Conservation (phyloP, 2,113 vertebrate genomes). For the Acrocephalus kingi region DNA sequence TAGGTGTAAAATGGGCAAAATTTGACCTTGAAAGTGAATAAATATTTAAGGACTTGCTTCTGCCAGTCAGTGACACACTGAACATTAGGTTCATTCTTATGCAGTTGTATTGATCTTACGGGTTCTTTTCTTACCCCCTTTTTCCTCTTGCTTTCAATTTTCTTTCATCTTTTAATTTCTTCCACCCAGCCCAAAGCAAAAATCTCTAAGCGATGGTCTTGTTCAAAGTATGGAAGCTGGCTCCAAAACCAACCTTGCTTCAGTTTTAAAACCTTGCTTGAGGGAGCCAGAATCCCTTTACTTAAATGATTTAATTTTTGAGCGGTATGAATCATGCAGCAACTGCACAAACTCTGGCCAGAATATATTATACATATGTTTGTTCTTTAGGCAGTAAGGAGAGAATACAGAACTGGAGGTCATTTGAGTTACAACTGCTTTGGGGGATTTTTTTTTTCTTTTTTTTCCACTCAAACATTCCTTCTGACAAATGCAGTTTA, state of each 20-base stretch:
- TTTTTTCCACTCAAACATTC: constrained; percentile 1
- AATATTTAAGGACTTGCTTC: not conserved
- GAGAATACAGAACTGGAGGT: constrained; percentile 55
- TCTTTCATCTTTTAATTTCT: not conserved
- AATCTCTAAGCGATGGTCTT: not conserved
- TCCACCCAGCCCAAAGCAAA: not conserved
- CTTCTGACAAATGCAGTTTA: constrained; percentile 49
- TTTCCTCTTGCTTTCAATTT: not conserved
- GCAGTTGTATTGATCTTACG: not conserved
- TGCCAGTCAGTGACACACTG: not conserved
- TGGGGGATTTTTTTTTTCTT: constrained; percentile 10
- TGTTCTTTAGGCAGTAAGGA: constrained; percentile 41
- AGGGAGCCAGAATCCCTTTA: constrained; percentile 7
- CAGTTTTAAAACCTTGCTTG: constrained; percentile 31
- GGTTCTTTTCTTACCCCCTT: not conserved
- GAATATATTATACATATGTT: constrained; percentile 19
- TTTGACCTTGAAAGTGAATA: not conserved
- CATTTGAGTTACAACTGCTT: constrained; percentile 61
- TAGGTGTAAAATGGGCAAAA: not conserved
- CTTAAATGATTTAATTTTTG: constrained; percentile 55
- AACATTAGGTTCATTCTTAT: not conserved
- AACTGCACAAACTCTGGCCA: constrained; percentile 4
- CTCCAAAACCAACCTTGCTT: not conserved
- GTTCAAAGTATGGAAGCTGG: not conserved
- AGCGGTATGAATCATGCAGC: constrained; percentile 35